Percentiles rank a stretch among this genome's conserved stretches.
phyloP scores from a whole-genome alignment of 37 sponge, comb jelly and placozoan genomes.

The Aplysina aerophoba region DNA sequence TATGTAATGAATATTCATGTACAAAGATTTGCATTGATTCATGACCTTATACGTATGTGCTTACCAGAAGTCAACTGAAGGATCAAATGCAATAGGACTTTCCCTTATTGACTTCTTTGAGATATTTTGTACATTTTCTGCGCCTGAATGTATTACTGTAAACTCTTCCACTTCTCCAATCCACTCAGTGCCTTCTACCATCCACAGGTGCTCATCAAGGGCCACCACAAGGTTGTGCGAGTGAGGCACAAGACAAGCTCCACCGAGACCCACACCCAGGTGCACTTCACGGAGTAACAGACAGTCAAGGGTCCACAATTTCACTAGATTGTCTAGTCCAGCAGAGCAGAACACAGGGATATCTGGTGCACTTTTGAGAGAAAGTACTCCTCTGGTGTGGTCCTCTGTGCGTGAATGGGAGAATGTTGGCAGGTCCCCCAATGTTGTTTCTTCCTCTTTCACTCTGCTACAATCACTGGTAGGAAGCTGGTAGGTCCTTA shows the following conservation, averaged over 20 bases:
- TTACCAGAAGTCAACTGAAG: slow-evolving; percentile 13
- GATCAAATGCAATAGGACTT: slow-evolving; percentile 3
- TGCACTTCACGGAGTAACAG: slow-evolving; percentile 65
- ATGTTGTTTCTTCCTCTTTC: neutral
- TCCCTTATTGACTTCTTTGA: neutral
- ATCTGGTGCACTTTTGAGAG: slow-evolving; percentile 12
- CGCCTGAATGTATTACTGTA: neutral
- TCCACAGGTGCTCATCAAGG: slow-evolving; percentile 41
- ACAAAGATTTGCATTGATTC: no score
- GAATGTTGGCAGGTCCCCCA: slow-evolving; percentile 14
- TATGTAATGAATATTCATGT: no score
- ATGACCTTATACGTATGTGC: slow-evolving; percentile 29
- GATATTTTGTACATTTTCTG: neutral
- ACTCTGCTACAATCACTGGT: neutral
- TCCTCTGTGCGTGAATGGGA: slow-evolving; percentile 54
- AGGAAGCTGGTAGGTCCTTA: neutral
- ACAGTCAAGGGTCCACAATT: slow-evolving; percentile 56
- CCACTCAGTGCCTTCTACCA: slow-evolving; percentile 32
- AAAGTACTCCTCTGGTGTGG: slow-evolving; percentile 42
- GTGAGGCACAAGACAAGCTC: slow-evolving; percentile 41
- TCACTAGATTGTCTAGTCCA: slow-evolving; percentile 56
- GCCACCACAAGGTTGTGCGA: slow-evolving; percentile 56
- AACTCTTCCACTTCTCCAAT: neutral
- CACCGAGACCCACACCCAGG: slow-evolving; percentile 39
- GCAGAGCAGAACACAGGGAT: slow-evolving; percentile 52